These are phyloP conservation scores for Parauchenoglanis punctatus DNA, from an alignment of 2,797 vertebrate genomes.

Conservation along the genomic window DNA sequence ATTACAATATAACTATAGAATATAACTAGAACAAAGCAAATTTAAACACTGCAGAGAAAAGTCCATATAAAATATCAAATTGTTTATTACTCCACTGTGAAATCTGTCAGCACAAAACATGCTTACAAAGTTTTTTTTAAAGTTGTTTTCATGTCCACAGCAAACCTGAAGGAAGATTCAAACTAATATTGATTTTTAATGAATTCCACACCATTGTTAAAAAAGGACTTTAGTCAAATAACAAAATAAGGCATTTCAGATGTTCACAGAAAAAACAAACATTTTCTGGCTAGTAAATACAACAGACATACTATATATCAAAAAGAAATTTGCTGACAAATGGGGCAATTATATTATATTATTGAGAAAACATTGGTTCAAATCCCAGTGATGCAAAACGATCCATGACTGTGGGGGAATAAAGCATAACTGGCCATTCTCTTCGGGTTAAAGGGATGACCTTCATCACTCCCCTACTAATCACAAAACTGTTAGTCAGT, in stretches of 20 bases:
- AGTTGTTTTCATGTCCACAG: background rate
- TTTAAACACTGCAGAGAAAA: background rate
- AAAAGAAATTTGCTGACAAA: slow-evolving; percentile 39
- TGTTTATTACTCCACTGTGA: slow-evolving; percentile 4
- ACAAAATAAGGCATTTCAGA: slow-evolving; percentile 5
- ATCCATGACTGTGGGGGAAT: background rate
- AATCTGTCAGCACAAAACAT: slow-evolving; percentile 6
- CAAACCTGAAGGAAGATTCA: slow-evolving; percentile 18
- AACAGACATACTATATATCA: slow-evolving; percentile 58
- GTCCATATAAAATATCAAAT: slow-evolving; percentile 3
- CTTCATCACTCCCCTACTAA: background rate
- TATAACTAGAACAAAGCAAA: background rate
- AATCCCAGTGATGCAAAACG: background rate
- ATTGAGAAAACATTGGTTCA: background rate
- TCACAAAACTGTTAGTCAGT: background rate
- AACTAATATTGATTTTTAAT: slow-evolving; percentile 1
- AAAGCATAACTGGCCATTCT: background rate
- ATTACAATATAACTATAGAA: background rate
- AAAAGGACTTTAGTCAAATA: slow-evolving; percentile 11
- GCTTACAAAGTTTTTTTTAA: slow-evolving; percentile 4
- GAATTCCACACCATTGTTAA: background rate
- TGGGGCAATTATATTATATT: background rate
- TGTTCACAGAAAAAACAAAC: background rate
- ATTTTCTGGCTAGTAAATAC: slow-evolving; percentile 4
- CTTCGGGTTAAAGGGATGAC: background rate